Conservation (phyloP, 1,140 invertebrate species). For the Zaprionus lachaisei region DNA sequence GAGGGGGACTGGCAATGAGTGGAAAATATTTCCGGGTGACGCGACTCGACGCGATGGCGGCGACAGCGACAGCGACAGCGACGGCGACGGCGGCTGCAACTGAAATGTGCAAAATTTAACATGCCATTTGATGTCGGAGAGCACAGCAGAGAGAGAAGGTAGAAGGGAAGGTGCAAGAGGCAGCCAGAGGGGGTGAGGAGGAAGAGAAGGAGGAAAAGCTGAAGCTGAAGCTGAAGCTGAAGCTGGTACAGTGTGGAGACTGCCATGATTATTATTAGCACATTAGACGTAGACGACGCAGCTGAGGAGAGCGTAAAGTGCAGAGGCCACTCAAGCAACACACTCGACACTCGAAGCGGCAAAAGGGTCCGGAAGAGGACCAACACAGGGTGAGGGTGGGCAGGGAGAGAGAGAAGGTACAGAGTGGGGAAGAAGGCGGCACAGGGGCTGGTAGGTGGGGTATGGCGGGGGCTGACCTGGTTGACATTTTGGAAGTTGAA, state of each 20-base stretch:
- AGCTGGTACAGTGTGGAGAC: conserved; percentile 17
- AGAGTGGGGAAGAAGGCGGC: not conserved
- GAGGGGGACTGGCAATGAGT: conserved; percentile 47
- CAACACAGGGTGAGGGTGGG: too few relatives aligned
- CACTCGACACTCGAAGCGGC: conserved; percentile 69
- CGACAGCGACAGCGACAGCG: not conserved
- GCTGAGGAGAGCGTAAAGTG: conserved; percentile 60
- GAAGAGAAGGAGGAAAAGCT: not conserved
- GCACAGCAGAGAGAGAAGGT: not conserved
- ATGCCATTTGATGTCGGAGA: conserved; percentile 73
- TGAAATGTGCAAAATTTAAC: conserved; percentile 60
- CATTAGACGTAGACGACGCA: conserved; percentile 63
- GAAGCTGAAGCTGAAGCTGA: not conserved
- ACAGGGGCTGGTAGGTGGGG: not conserved
- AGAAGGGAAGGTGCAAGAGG: not conserved
- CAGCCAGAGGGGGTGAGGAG: not conserved
- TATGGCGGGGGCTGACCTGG: conserved; percentile 28
- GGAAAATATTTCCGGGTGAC: conserved; percentile 76
- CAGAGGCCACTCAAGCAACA: conserved; percentile 75
- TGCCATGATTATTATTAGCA: conserved; percentile 81
- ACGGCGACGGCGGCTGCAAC: conserved; percentile 26
- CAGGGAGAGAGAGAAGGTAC: not conserved
- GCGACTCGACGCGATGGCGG: conserved; percentile 17
- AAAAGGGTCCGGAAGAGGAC: conserved; percentile 2
- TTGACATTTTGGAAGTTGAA: conserved; percentile 56